phyloP scores from a whole-genome alignment of 2,113 vertebrate species.

The Geococcyx californianus region DNA sequence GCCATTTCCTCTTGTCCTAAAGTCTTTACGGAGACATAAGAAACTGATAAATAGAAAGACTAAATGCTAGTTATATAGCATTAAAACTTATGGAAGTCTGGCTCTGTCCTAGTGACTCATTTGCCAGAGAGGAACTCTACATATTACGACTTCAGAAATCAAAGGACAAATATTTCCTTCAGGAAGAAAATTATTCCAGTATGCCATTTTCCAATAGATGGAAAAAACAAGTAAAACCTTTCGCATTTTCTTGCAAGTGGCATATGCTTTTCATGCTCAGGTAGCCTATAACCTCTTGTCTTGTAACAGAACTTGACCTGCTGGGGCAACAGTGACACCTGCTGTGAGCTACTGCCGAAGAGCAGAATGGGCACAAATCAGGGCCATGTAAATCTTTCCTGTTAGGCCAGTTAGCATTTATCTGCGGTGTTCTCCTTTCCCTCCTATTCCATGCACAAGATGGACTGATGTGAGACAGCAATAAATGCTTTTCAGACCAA shows the following conservation, averaged over 20 bases:
- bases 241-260: conserved; percentile 3
- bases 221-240: conserved; percentile 24
- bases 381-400: neutral
- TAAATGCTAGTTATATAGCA: neutral
- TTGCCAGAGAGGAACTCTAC: neutral
- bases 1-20: no score
- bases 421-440: neutral
- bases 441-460: neutral
- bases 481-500: neutral
- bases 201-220: conserved; percentile 15
- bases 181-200: neutral
- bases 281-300: neutral
- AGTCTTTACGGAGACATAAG: neutral
- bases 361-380: neutral
- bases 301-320: neutral
- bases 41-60: neutral
- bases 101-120: neutral
- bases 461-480: neutral
- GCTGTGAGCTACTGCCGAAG: neutral
- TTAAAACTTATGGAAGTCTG: conserved; percentile 5
- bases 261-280: neutral
- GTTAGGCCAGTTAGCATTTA: neutral
- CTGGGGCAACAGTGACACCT: neutral
- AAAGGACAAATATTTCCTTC: neutral
- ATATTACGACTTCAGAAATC: conserved; percentile 2